These are phyloP conservation scores for Cerastis rubricosa DNA, from an alignment of 2,888 invertebrate genomes.

Conservation along the genomic window DNA sequence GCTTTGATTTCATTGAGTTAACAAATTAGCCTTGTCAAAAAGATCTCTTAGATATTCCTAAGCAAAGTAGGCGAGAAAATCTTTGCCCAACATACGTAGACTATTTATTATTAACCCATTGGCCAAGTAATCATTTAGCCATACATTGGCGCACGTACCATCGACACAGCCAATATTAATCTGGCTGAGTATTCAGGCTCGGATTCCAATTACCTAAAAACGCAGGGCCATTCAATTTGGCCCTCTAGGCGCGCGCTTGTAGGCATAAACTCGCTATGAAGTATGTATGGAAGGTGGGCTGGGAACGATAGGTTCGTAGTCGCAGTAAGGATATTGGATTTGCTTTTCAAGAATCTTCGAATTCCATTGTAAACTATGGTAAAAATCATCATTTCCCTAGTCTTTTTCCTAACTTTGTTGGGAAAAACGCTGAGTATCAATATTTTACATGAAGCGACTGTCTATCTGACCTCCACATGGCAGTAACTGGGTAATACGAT, in stretches of 20 bases:
- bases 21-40: too few relatives aligned
- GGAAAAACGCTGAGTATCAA: too few relatives aligned
- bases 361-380: too few relatives aligned
- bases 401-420: too few relatives aligned
- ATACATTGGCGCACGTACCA: constrained; percentile 52
- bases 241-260: constrained; percentile 64
- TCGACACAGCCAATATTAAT: constrained; percentile 69
- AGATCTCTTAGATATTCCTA: neutral
- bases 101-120: constrained; percentile 56
- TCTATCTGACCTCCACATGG: too few relatives aligned
- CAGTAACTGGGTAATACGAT: too few relatives aligned
- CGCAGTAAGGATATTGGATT: constrained; percentile 27
- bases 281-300: constrained; percentile 67
- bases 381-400: too few relatives aligned
- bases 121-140: constrained; percentile 58
- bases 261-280: constrained; percentile 67
- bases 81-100: constrained; percentile 1
- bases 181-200: constrained; percentile 67
- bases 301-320: constrained; percentile 47
- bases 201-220: constrained; percentile 80
- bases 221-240: constrained; percentile 78
- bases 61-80: constrained; percentile 10
- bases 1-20: neutral
- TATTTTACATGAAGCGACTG: too few relatives aligned
- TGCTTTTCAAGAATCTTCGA: neutral